Percentiles rank a stretch among this genome's conserved stretches.
These are phyloP conservation scores for Lacerta agilis DNA, from an alignment of 2,797 vertebrate species.

Conservation along the genomic window DNA sequence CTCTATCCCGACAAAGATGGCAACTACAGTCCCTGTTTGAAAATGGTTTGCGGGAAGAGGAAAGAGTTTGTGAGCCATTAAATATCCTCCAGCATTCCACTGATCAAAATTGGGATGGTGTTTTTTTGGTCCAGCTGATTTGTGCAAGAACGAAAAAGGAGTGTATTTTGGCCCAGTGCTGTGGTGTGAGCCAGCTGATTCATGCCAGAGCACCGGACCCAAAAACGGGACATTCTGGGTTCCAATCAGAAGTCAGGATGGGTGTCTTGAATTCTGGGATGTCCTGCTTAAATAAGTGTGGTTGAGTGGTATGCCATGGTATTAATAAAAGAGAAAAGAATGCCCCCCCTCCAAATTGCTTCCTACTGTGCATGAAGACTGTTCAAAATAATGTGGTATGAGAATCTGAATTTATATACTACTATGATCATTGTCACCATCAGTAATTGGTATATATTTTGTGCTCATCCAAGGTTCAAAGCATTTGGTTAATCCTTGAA, in stretches of 20 bases:
- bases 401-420: neutral
- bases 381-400: neutral
- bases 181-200: too few species aligned
- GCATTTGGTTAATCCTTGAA: neutral
- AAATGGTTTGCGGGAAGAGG: neutral
- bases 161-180: too few species aligned
- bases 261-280: too few species aligned
- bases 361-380: neutral
- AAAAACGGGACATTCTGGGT: too few species aligned
- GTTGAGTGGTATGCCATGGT: too few species aligned
- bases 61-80: neutral
- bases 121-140: too few species aligned
- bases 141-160: too few species aligned
- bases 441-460: neutral
- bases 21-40: neutral
- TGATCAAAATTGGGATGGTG: too few species aligned
- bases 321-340: too few species aligned
- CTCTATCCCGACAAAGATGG: neutral
- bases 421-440: neutral
- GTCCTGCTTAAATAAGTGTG: neutral
- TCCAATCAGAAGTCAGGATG: too few species aligned
- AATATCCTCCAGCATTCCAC: neutral
- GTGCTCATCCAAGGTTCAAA: neutral
- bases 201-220: too few species aligned
- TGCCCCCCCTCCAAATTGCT: neutral